Percentiles rank a stretch among this genome's conserved stretches.
Evolutionary conservation across 2,888 invertebrate genomes (phyloP).

Genomic region (Myathropa florea): DNA sequence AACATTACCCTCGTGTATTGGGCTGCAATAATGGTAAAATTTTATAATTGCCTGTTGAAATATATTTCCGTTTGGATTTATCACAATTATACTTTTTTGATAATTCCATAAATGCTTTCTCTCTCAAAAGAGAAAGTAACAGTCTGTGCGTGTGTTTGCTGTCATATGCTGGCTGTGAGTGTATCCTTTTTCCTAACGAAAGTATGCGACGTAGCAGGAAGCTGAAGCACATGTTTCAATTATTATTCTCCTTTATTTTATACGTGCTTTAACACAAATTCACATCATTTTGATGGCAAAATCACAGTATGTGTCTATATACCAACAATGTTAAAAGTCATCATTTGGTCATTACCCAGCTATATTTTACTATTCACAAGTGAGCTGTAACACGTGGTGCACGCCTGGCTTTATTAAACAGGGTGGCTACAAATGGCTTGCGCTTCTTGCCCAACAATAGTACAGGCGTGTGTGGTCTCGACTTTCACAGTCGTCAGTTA

Average conservation of each 20-base stretch:
- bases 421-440: constrained; percentile 57
- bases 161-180: constrained; percentile 5
- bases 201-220: constrained; percentile 21
- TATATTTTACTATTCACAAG: constrained; percentile 73
- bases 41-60: constrained; percentile 53
- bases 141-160: constrained; percentile 7
- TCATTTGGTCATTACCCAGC: constrained; percentile 72
- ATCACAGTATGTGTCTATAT: constrained; percentile 71
- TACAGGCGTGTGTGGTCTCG: neutral
- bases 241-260: constrained; percentile 69
- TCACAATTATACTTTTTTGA: constrained; percentile 23
- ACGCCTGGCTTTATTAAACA: constrained; percentile 72
- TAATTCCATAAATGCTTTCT: constrained; percentile 21
- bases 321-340: constrained; percentile 73
- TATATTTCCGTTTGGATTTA: constrained; percentile 17
- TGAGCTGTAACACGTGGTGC: constrained; percentile 72
- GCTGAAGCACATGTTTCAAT: constrained; percentile 60
- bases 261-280: constrained; percentile 69
- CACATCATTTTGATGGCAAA: constrained; percentile 69
- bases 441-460: constrained; percentile 1
- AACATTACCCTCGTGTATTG: constrained; percentile 21
- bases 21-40: constrained; percentile 24
- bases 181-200: constrained; percentile 37
- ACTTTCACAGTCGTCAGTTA: constrained; percentile 24
- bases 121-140: constrained; percentile 18